Percentiles rank a stretch among this genome's conserved stretches.
phyloP scores from a whole-genome alignment of 2,113 vertebrate genomes.

The Takifugu bimaculatus region DNA sequence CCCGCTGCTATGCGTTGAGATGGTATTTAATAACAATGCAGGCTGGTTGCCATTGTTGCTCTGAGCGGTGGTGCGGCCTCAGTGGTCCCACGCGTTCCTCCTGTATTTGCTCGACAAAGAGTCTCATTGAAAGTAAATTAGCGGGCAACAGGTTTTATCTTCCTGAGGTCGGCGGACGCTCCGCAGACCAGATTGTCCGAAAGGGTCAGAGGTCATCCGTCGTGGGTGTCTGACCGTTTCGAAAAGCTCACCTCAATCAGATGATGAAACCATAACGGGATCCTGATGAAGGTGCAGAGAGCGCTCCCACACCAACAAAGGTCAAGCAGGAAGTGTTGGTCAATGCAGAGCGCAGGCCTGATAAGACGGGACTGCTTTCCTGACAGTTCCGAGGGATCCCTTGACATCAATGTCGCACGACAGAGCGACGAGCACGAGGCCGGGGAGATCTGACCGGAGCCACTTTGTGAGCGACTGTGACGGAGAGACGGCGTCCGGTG shows the following conservation, averaged over 20 bases:
- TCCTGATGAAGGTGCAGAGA: no score
- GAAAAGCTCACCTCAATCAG: no score
- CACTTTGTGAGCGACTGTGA: constrained; percentile 26
- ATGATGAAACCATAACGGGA: no score
- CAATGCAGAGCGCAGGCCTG: constrained; percentile 12
- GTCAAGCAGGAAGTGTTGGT: not conserved
- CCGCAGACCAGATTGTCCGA: constrained; percentile 43
- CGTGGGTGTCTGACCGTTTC: not conserved
- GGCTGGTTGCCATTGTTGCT: not conserved
- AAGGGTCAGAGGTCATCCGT: constrained; percentile 27
- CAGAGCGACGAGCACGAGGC: constrained; percentile 28
- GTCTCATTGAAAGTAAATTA: not conserved
- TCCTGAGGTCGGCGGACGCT: constrained; percentile 7
- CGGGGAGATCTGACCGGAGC: constrained; percentile 48
- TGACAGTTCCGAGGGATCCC: constrained; percentile 51
- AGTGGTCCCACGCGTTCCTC: not conserved
- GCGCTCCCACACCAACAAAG: no score
- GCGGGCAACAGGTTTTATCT: not conserved
- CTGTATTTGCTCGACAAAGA: not conserved
- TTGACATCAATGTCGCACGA: constrained; percentile 46
- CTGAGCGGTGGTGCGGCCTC: not conserved
- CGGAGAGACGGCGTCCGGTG: constrained; percentile 40
- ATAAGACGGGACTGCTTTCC: constrained; percentile 30
- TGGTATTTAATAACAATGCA: not conserved
- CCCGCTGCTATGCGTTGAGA: no score